These are phyloP conservation scores for Podarcis muralis DNA, from an alignment of 2,113 vertebrate genomes.

Conservation along the genomic window DNA sequence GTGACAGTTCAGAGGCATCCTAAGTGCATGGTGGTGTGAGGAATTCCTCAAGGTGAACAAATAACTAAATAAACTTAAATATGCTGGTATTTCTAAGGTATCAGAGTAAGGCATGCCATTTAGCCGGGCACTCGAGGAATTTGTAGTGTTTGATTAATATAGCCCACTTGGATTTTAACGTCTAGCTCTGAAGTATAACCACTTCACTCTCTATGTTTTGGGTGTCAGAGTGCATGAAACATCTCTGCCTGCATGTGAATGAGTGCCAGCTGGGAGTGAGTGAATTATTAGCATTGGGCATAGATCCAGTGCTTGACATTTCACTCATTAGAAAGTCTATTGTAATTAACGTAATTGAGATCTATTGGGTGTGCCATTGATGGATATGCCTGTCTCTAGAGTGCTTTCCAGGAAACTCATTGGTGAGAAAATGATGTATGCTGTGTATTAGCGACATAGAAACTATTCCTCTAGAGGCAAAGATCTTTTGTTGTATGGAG, in stretches of 20 bases:
- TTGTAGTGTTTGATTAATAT: slow-evolving; percentile 53
- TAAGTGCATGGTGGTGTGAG: neutral
- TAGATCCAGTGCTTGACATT: slow-evolving; percentile 74
- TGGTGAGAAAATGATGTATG: slow-evolving; percentile 72
- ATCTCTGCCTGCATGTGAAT: slow-evolving; percentile 64
- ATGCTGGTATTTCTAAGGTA: slow-evolving; percentile 37
- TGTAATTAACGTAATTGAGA: slow-evolving; percentile 76
- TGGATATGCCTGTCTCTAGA: slow-evolving; percentile 73
- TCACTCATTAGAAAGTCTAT: slow-evolving; percentile 74
- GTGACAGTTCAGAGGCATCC: neutral
- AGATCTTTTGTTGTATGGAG: slow-evolving; percentile 23
- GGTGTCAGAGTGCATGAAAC: slow-evolving; percentile 68
- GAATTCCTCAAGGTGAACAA: neutral
- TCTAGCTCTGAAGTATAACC: slow-evolving; percentile 58
- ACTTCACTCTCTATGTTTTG: slow-evolving; percentile 57
- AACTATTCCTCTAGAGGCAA: slow-evolving; percentile 53
- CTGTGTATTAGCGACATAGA: slow-evolving; percentile 65
- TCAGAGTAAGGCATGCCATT: slow-evolving; percentile 24
- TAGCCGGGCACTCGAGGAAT: slow-evolving; percentile 45
- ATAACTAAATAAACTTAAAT: slow-evolving; percentile 17
- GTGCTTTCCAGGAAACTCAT: slow-evolving; percentile 70
- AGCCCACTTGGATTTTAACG: slow-evolving; percentile 54
- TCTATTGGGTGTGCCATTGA: slow-evolving; percentile 75
- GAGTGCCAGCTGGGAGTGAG: slow-evolving; percentile 71
- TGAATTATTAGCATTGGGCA: slow-evolving; percentile 75